A percentile compares a stretch with the other conserved stretches of the same genome.
phyloP scores from a whole-genome alignment of 2,797 vertebrate genomes.

The Anisognathus igniventris region DNA sequence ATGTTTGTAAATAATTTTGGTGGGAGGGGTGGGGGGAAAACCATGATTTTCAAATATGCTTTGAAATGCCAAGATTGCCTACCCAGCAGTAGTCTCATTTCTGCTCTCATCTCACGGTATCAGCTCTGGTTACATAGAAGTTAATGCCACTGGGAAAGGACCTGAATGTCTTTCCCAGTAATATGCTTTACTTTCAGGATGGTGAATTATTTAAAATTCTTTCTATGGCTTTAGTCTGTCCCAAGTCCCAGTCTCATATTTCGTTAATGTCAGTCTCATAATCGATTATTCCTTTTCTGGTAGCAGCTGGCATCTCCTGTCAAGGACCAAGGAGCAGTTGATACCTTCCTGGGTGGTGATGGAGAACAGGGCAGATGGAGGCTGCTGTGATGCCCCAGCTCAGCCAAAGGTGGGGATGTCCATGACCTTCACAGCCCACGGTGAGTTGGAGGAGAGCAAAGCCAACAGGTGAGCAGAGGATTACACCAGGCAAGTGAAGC shows the following conservation, averaged over 20 bases:
- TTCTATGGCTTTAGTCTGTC: neutral
- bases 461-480: neutral
- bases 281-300: conserved; percentile 1
- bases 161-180: neutral
- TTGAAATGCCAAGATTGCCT: neutral
- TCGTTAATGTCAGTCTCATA: neutral
- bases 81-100: neutral
- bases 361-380: neutral
- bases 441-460: neutral
- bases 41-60: neutral
- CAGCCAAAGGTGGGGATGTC: neutral
- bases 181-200: neutral
- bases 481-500: neutral
- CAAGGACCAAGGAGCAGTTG: neutral
- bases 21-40: accelerated
- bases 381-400: neutral
- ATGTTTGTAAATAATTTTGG: neutral
- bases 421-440: accelerated
- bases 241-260: neutral
- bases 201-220: conserved; percentile 41
- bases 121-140: neutral
- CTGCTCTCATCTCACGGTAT: neutral
- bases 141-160: neutral
- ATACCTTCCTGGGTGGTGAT: neutral
- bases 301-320: neutral